phyloP scores from a whole-genome alignment of 1,140 invertebrate genomes.

The Forficula auricularia region DNA sequence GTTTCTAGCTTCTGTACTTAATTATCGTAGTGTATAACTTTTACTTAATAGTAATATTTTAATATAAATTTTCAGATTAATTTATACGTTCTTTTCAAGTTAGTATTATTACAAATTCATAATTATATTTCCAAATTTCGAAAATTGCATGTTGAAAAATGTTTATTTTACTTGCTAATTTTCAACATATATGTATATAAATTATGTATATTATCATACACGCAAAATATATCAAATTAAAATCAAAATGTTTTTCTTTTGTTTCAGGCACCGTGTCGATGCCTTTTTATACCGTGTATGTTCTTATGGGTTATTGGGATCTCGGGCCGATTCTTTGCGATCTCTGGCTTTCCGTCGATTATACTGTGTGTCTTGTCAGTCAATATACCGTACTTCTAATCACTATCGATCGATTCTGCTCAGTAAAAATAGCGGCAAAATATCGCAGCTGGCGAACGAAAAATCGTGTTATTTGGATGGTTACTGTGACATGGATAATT shows the following conservation, averaged over 20 bases:
- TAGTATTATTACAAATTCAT: too few species aligned
- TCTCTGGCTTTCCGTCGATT: slow-evolving; percentile 94
- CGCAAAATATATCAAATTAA: too few species aligned
- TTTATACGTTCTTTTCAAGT: too few species aligned
- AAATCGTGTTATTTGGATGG: slow-evolving; percentile 77
- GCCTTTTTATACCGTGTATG: slow-evolving; percentile 92
- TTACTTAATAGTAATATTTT: too few species aligned
- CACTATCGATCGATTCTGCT: slow-evolving; percentile 96
- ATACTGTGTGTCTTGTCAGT: slow-evolving; percentile 95
- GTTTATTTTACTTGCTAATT: too few species aligned
- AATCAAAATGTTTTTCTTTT: slow-evolving; percentile 8
- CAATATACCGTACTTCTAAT: slow-evolving; percentile 98
- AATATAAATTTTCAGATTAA: too few species aligned
- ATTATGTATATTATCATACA: too few species aligned
- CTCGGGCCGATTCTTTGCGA: slow-evolving; percentile 91
- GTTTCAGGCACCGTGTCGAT: slow-evolving; percentile 73
- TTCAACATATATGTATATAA: too few species aligned
- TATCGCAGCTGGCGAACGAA: slow-evolving; percentile 96
- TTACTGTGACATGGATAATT: slow-evolving; percentile 94
- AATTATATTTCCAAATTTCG: too few species aligned
- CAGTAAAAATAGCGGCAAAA: slow-evolving; percentile 94
- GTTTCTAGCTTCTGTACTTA: too few species aligned
- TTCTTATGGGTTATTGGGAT: slow-evolving; percentile 91
- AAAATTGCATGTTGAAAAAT: too few species aligned
- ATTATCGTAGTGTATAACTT: too few species aligned